A percentile compares a stretch with the other conserved stretches of the same genome.
Evolutionary conservation across 1,140 invertebrate genomes (phyloP).

Genomic region (Dryas iulia): DNA sequence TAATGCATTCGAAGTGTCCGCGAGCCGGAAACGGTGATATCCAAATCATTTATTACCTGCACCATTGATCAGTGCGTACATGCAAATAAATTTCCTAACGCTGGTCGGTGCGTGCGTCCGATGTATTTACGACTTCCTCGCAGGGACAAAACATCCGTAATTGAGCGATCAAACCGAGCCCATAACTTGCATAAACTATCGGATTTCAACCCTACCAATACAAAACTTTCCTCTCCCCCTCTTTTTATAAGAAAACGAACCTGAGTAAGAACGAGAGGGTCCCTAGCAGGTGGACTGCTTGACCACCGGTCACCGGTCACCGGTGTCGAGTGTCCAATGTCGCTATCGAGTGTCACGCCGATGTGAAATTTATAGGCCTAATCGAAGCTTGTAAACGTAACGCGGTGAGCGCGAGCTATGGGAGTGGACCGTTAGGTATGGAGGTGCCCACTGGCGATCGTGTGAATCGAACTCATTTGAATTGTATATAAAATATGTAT

Average conservation of each 20-base stretch:
- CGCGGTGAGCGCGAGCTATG: constrained; percentile 42
- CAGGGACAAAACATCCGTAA: constrained; percentile 59
- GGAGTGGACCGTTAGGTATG: constrained; percentile 44
- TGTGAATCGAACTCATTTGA: constrained; percentile 64
- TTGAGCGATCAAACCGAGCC: constrained; percentile 61
- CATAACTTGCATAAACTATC: constrained; percentile 61
- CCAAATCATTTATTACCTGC: constrained; percentile 26
- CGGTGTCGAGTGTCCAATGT: constrained; percentile 42
- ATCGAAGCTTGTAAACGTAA: constrained; percentile 50
- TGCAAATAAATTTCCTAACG: constrained; percentile 42
- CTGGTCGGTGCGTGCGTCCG: constrained; percentile 34
- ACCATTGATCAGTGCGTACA: constrained; percentile 33
- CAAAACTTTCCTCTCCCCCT: constrained; percentile 23
- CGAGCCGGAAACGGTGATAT: constrained; percentile 22
- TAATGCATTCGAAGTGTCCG: not conserved
- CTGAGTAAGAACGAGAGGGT: constrained; percentile 15
- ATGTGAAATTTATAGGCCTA: constrained; percentile 54
- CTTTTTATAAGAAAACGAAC: not conserved
- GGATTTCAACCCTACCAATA: constrained; percentile 52
- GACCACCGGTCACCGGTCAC: constrained; percentile 42
- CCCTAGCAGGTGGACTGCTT: constrained; percentile 44
- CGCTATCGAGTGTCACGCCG: constrained; percentile 49
- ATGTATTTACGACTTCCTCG: constrained; percentile 65
- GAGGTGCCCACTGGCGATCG: constrained; percentile 39
- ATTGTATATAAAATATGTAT: constrained; percentile 55